Evolutionary conservation across 2,797 vertebrate genomes (phyloP).

Genomic region (Sebastes dallii): DNA sequence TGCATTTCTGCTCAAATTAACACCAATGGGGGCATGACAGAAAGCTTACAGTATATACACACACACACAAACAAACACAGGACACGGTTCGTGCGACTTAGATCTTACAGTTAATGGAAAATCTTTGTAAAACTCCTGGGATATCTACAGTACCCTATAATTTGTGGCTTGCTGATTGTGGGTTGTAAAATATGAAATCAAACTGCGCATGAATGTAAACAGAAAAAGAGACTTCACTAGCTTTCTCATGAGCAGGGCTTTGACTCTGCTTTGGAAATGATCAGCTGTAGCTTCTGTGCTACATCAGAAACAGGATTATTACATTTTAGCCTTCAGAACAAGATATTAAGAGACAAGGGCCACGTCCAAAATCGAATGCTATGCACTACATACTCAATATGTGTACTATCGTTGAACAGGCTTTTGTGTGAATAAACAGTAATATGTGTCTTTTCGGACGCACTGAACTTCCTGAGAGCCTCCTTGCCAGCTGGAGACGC

Average conservation of each 20-base stretch:
- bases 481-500: too few species aligned
- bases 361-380: too few species aligned
- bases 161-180: constrained; percentile 74
- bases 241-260: constrained; percentile 20
- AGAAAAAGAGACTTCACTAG: constrained; percentile 24
- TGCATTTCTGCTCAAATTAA: constrained; percentile 43
- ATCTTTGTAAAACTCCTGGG: constrained; percentile 70
- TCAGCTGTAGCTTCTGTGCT: neutral
- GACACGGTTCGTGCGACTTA: constrained; percentile 35
- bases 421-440: too few species aligned
- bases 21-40: neutral
- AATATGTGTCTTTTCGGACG: too few species aligned
- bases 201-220: constrained; percentile 67
- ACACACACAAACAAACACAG: constrained; percentile 36
- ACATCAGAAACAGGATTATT: constrained; percentile 1
- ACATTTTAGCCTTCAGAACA: constrained; percentile 1
- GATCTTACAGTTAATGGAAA: constrained; percentile 71
- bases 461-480: too few species aligned
- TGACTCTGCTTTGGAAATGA: constrained; percentile 22
- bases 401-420: too few species aligned
- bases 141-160: constrained; percentile 63
- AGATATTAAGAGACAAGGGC: constrained; percentile 3
- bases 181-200: constrained; percentile 71
- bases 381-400: too few species aligned
- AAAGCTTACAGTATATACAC: neutral